Percentiles rank a stretch among this genome's conserved stretches.
phyloP scores from a whole-genome alignment of 2,797 vertebrate species.

The Megalops cyprinoides region DNA sequence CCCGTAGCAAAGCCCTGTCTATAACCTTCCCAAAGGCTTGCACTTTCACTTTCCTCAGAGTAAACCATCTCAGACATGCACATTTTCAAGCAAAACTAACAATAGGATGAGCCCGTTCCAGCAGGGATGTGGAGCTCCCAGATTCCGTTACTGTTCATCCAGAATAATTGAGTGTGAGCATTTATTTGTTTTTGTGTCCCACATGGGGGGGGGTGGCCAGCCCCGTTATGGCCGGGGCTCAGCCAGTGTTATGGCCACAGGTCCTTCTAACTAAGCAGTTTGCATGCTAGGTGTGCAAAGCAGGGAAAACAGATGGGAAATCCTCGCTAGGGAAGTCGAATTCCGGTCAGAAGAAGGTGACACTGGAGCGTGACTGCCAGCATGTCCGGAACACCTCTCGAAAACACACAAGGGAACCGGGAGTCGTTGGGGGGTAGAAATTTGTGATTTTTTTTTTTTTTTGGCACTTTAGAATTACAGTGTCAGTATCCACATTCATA shows the following conservation, averaged over 20 bases:
- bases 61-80: not conserved
- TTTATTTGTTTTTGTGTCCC: not conserved
- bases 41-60: not conserved
- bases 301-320: conserved; percentile 32
- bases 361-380: conserved; percentile 31
- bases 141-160: conserved; percentile 22
- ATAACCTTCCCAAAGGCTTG: not conserved
- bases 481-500: conserved; percentile 30
- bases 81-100: not conserved
- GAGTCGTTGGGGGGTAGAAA: not conserved
- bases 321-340: conserved; percentile 12
- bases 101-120: not conserved
- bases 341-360: conserved; percentile 38
- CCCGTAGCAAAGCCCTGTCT: not conserved
- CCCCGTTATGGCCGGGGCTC: conserved; percentile 24
- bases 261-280: conserved; percentile 40
- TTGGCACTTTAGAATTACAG: conserved; percentile 39
- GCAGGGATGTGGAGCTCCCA: not conserved
- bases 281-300: conserved; percentile 36
- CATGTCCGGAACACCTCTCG: conserved; percentile 18
- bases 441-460: conserved; percentile 12
- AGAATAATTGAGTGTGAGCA: conserved; percentile 22
- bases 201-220: not conserved
- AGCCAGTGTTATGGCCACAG: conserved; percentile 37
- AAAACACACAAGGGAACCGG: conserved; percentile 6